A percentile compares a stretch with the other conserved stretches of the same genome.
Conservation (phyloP, 2,888 invertebrate species). For the Melipona bicolor region DNA sequence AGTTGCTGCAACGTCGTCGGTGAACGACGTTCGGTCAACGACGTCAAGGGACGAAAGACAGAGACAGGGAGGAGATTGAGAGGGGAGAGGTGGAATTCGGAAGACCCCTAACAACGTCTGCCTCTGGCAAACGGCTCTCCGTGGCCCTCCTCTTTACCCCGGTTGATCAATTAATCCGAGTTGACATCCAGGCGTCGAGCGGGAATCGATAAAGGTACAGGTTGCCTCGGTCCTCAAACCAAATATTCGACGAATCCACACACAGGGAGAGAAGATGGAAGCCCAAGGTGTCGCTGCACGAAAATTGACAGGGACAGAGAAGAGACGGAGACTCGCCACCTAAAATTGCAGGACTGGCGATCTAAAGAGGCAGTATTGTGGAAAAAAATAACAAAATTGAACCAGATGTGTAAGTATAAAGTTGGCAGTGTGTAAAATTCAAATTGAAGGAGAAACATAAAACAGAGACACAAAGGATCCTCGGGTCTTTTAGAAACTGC, state of each 20-base stretch:
- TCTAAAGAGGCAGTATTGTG: too few relatives aligned
- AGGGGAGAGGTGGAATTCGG: conserved; percentile 32
- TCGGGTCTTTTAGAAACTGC: too few relatives aligned
- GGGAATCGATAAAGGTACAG: conserved; percentile 43
- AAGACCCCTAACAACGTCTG: conserved; percentile 59
- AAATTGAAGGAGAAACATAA: too few relatives aligned
- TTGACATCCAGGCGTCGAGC: conserved; percentile 43
- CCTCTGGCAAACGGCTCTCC: conserved; percentile 49
- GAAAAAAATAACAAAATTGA: too few relatives aligned
- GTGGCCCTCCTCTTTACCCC: conserved; percentile 36
- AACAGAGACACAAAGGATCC: too few relatives aligned
- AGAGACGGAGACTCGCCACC: background rate
- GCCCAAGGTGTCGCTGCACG: background rate
- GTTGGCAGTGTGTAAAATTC: too few relatives aligned
- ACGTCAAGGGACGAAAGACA: background rate
- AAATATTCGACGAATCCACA: background rate
- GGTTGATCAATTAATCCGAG: conserved; percentile 65
- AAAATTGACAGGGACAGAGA: background rate
- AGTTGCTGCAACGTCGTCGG: background rate
- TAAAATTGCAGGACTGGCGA: too few relatives aligned
- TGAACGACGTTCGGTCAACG: background rate
- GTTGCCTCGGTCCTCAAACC: background rate
- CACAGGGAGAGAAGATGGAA: background rate
- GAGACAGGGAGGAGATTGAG: background rate
- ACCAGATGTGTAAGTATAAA: too few relatives aligned